phyloP scores from a whole-genome alignment of 2,113 vertebrate species.

The Prionailurus viverrinus region DNA sequence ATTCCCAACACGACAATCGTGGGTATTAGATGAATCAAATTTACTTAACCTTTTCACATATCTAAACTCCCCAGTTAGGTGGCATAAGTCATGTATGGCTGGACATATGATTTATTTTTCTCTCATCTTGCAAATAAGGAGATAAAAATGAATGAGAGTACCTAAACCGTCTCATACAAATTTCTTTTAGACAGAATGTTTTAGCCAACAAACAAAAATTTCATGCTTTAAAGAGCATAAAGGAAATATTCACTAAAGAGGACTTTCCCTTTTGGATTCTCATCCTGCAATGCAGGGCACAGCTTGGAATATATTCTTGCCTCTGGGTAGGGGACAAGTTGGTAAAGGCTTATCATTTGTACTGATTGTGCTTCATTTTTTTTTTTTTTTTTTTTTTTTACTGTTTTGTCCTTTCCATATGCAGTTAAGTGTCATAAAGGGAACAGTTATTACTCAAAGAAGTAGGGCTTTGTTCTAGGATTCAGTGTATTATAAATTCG shows the following conservation, averaged over 20 bases:
- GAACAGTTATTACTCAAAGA: not conserved
- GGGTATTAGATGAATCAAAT: conserved; percentile 59
- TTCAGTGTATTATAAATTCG: not conserved
- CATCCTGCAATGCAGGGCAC: not conserved
- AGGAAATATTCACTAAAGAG: not conserved
- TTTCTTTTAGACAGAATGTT: conserved; percentile 41
- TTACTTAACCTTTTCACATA: conserved; percentile 71
- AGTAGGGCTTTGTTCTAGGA: not conserved
- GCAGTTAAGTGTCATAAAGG: not conserved
- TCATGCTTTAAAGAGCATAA: not conserved
- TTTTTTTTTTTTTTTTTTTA: not conserved
- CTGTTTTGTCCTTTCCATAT: not conserved
- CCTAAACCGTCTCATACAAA: not conserved
- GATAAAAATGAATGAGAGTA: conserved; percentile 1
- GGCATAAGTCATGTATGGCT: not conserved
- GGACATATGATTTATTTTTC: conserved; percentile 27
- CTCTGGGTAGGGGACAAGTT: not conserved
- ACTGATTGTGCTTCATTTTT: not conserved
- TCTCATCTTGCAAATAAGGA: not conserved
- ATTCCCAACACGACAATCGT: not conserved
- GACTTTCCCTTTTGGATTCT: conserved; percentile 8
- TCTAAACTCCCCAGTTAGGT: conserved; percentile 24
- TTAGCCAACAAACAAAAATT: not conserved
- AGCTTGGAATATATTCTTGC: not conserved
- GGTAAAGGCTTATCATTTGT: not conserved